phyloP scores from a whole-genome alignment of 2,888 invertebrate genomes.

The Mamestra brassicae region DNA sequence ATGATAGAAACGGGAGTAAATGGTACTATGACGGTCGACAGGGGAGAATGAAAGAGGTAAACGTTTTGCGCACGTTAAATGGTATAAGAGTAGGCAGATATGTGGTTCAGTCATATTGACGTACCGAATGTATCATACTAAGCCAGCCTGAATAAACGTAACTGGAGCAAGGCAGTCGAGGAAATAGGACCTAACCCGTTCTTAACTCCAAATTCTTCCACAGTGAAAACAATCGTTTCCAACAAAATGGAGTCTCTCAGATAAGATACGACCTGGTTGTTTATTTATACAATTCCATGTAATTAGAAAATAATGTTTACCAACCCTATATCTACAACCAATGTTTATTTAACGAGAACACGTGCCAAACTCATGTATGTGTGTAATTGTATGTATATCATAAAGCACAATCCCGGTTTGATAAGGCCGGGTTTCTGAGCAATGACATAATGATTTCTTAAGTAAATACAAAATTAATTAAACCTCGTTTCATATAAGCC shows the following conservation, averaged over 20 bases:
- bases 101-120: not conserved
- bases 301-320: constrained; percentile 32
- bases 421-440: constrained; percentile 38
- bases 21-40: not conserved
- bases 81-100: not conserved
- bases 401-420: constrained; percentile 33
- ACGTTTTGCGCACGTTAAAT: not conserved
- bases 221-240: constrained; percentile 1
- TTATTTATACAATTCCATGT: constrained; percentile 19
- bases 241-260: not conserved
- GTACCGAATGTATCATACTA: too few relatives aligned
- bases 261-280: constrained; percentile 8
- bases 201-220: not conserved
- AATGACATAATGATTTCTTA: constrained; percentile 51
- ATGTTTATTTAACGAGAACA: constrained; percentile 31
- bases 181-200: not conserved
- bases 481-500: constrained; percentile 12
- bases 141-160: not conserved
- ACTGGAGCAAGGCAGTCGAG: not conserved
- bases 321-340: constrained; percentile 28
- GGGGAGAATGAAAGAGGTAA: not conserved
- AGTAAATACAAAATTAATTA: constrained; percentile 31
- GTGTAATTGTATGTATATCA: constrained; percentile 1
- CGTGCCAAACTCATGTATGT: constrained; percentile 47
- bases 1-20: not conserved